Evolutionary conservation across 1,140 invertebrate species (phyloP).

Genomic region (Ectropis grisescens): DNA sequence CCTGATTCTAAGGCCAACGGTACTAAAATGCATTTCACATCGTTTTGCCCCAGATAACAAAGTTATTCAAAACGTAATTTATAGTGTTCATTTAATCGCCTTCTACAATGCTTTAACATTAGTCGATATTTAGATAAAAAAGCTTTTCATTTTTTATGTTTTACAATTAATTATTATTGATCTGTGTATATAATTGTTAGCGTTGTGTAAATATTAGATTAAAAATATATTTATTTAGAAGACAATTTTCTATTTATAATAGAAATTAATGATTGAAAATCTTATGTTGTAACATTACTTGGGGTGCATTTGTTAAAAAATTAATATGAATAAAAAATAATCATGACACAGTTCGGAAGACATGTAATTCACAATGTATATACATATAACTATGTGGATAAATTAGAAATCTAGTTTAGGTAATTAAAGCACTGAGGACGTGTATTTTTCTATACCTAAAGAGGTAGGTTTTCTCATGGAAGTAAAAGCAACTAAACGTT

Average conservation of each 20-base stretch:
- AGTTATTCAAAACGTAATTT: conserved; percentile 18
- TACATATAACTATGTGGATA: not conserved
- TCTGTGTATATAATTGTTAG: conserved; percentile 55
- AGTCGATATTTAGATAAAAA: conserved; percentile 26
- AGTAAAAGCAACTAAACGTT: no score
- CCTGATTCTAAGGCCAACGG: no score
- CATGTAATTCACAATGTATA: conserved; percentile 31
- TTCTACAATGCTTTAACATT: conserved; percentile 55
- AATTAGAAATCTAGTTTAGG: conserved; percentile 22
- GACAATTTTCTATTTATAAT: conserved; percentile 15
- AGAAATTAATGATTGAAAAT: conserved; percentile 13
- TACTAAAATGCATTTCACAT: no score
- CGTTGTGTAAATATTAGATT: conserved; percentile 41
- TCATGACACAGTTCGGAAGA: conserved; percentile 1
- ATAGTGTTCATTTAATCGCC: conserved; percentile 52
- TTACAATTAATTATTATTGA: no score
- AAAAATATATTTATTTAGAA: conserved; percentile 35
- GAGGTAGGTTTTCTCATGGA: conserved; percentile 38
- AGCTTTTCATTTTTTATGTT: conserved; percentile 27
- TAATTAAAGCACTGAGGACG: conserved; percentile 56
- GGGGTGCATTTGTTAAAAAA: conserved; percentile 38
- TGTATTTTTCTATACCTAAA: conserved; percentile 55
- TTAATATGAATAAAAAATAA: no score
- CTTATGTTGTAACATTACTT: conserved; percentile 17
- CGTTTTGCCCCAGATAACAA: no score